Conservation (phyloP, 1,140 invertebrate genomes). For the Drosophila mojavensis region DNA sequence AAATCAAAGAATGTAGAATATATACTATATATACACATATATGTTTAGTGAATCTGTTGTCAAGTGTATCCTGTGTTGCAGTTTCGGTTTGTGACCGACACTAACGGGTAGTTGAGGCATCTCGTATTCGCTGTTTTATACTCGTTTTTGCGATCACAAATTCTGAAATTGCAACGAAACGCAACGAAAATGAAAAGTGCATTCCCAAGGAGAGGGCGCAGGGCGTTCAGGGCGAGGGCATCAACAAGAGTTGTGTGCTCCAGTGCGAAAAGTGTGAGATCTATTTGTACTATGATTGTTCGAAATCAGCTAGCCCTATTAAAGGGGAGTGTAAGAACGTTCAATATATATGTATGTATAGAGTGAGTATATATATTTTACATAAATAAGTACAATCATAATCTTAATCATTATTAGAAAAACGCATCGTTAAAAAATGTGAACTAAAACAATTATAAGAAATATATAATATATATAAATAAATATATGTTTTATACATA, state of each 20-base stretch:
- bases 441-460: too few species aligned
- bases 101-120: slow-evolving; percentile 78
- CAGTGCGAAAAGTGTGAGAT: slow-evolving; percentile 37
- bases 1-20: slow-evolving; percentile 1
- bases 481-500: too few species aligned
- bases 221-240: neutral
- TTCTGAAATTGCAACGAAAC: slow-evolving; percentile 80
- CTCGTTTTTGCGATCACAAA: slow-evolving; percentile 84
- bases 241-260: slow-evolving; percentile 27
- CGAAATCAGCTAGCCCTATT: neutral
- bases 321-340: neutral
- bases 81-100: slow-evolving; percentile 84
- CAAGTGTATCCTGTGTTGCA: slow-evolving; percentile 51
- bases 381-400: neutral
- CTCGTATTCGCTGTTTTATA: slow-evolving; percentile 48
- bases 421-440: too few species aligned
- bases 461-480: too few species aligned
- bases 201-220: neutral
- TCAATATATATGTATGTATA: too few species aligned
- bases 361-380: neutral
- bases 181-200: slow-evolving; percentile 31
- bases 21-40: slow-evolving; percentile 2
- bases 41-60: neutral
- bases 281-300: slow-evolving; percentile 17
- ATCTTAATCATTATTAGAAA: too few species aligned